A percentile compares a stretch with the other conserved stretches of the same genome.
phyloP scores from a whole-genome alignment of 2,113 vertebrate genomes.

The Arvicanthis niloticus region DNA sequence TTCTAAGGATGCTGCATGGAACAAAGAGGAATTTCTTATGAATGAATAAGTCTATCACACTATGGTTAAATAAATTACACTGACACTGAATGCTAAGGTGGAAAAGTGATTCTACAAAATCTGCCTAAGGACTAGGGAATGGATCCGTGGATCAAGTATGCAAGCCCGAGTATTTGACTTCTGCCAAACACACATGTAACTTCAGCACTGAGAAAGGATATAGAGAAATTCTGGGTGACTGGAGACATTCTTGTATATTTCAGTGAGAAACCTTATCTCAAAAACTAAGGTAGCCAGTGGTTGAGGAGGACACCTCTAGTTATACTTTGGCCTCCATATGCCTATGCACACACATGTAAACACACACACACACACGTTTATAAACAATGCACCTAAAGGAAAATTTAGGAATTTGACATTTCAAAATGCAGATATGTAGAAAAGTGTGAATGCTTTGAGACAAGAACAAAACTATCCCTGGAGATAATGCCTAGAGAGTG shows the following conservation, averaged over 20 bases:
- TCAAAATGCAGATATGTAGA: background rate
- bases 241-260: background rate
- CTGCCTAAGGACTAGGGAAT: background rate
- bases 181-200: background rate
- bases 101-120: background rate
- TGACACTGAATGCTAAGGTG: background rate
- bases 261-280: background rate
- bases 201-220: background rate
- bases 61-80: background rate
- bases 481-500: background rate
- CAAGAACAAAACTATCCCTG: background rate
- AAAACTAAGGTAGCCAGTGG: background rate
- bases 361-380: background rate
- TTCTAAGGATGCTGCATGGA: background rate
- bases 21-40: background rate
- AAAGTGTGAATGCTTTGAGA: background rate
- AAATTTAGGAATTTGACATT: constrained; percentile 29
- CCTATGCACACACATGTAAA: background rate
- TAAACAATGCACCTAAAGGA: background rate
- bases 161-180: background rate
- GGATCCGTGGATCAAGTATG: no score
- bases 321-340: background rate
- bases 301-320: background rate
- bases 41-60: background rate
- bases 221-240: background rate